Percentiles rank a stretch among this genome's conserved stretches.
phyloP scores from a whole-genome alignment of 2,888 invertebrate genomes.

The Argyra leucocephala region DNA sequence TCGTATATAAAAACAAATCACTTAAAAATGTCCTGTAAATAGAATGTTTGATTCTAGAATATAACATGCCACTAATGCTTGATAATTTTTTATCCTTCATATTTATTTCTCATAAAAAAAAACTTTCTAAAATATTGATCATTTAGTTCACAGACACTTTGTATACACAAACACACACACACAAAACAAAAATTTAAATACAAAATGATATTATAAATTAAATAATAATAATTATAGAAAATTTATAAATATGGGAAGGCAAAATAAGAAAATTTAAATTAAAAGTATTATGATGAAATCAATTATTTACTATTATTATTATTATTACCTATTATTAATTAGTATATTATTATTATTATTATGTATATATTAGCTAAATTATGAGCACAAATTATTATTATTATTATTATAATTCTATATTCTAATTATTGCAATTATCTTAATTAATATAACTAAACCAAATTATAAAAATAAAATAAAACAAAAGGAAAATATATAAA shows the following conservation, averaged over 20 bases:
- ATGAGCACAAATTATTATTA: constrained; percentile 5
- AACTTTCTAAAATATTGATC: no score
- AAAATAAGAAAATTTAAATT: background rate
- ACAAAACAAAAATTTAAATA: no score
- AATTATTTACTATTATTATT: background rate
- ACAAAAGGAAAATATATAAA: background rate
- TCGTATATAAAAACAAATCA: no score
- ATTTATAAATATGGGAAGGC: background rate
- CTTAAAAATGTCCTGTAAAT: no score
- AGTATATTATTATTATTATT: background rate
- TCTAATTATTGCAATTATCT: background rate
- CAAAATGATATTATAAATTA: no score
- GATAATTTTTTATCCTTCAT: no score
- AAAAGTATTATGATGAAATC: background rate
- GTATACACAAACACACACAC: no score
- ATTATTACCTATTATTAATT: background rate
- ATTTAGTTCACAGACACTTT: no score
- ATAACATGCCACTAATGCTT: no score
- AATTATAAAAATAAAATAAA: background rate
- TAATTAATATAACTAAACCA: background rate
- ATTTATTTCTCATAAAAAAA: no score
- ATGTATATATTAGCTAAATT: constrained; percentile 5
- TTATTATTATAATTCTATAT: background rate
- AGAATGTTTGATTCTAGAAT: no score
- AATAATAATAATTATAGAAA: no score